phyloP scores from a whole-genome alignment of 2,888 invertebrate species.

The Bombylius discolor region DNA sequence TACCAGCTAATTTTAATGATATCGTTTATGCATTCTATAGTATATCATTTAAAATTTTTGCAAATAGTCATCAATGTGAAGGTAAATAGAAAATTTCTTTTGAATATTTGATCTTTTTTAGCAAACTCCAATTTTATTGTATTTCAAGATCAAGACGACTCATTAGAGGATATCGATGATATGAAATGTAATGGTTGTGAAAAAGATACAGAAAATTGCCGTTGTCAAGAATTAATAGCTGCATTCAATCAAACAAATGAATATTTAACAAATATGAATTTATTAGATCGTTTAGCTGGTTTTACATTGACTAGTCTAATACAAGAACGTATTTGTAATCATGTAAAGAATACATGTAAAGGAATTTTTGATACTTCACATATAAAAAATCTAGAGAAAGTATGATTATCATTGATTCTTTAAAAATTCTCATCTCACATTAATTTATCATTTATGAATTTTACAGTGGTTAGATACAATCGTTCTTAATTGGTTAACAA shows the following conservation, averaged over 20 bases:
- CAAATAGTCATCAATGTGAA: slow-evolving; percentile 31
- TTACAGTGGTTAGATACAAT: slow-evolving; percentile 72
- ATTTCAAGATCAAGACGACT: slow-evolving; percentile 16
- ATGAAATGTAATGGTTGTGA: slow-evolving; percentile 61
- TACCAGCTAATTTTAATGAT: slow-evolving; percentile 54
- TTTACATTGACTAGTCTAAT: slow-evolving; percentile 73
- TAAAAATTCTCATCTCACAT: too few species aligned
- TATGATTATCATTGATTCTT: slow-evolving; percentile 20
- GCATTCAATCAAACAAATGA: slow-evolving; percentile 63
- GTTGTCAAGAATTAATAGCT: slow-evolving; percentile 44
- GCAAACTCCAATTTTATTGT: background rate
- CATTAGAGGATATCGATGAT: slow-evolving; percentile 43
- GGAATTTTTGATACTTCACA: slow-evolving; percentile 78
- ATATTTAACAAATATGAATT: slow-evolving; percentile 59
- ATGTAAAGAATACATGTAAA: slow-evolving; percentile 74
- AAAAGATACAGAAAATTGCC: slow-evolving; percentile 46
- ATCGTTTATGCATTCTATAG: slow-evolving; percentile 65
- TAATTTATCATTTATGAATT: background rate
- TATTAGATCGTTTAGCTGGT: slow-evolving; percentile 72
- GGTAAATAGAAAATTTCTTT: slow-evolving; percentile 15
- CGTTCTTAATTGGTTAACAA: slow-evolving; percentile 73
- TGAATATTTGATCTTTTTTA: too few species aligned
- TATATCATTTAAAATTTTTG: slow-evolving; percentile 61
- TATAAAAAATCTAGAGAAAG: slow-evolving; percentile 59
- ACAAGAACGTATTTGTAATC: slow-evolving; percentile 66